These are phyloP conservation scores for Brassicogethes aeneus DNA, from an alignment of 2,888 invertebrate genomes.

Conservation along the genomic window DNA sequence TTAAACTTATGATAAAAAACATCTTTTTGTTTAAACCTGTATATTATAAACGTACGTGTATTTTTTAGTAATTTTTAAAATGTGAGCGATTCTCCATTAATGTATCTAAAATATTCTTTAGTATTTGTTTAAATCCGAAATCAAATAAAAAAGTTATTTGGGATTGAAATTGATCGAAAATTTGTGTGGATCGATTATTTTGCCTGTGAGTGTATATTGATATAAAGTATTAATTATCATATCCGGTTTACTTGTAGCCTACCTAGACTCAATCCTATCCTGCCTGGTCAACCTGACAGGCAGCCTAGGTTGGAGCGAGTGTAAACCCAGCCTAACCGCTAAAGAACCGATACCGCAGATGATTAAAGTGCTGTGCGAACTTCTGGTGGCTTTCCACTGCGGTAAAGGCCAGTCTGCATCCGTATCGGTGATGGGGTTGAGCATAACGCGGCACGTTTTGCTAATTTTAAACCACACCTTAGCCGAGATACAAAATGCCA, in stretches of 20 bases:
- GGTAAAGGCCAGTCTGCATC: conserved; percentile 42
- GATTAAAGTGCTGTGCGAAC: conserved; percentile 41
- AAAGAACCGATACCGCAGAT: conserved; percentile 34
- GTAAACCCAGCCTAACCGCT: conserved; percentile 24
- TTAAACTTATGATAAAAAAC: no score
- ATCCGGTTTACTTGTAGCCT: conserved; percentile 41
- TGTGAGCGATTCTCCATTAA: no score
- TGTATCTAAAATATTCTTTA: no score
- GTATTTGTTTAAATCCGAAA: no score
- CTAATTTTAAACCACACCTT: conserved; percentile 47
- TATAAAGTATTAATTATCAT: no score
- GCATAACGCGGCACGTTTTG: conserved; percentile 45
- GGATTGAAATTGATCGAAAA: no score
- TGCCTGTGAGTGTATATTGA: no score
- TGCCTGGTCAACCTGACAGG: conserved; percentile 45
- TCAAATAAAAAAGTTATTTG: no score
- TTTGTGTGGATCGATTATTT: no score
- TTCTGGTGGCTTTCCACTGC: conserved; percentile 45
- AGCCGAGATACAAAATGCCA: conserved; percentile 42
- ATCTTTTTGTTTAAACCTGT: no score
- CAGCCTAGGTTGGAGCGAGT: conserved; percentile 40
- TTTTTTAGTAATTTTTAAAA: no score
- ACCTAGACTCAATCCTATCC: conserved; percentile 43
- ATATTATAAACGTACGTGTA: no score
- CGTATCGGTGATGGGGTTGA: conserved; percentile 48